These are phyloP conservation scores for Oscarella lobularis DNA, from an alignment of 37 sponge, comb jelly and placozoan species.

Conservation along the genomic window DNA sequence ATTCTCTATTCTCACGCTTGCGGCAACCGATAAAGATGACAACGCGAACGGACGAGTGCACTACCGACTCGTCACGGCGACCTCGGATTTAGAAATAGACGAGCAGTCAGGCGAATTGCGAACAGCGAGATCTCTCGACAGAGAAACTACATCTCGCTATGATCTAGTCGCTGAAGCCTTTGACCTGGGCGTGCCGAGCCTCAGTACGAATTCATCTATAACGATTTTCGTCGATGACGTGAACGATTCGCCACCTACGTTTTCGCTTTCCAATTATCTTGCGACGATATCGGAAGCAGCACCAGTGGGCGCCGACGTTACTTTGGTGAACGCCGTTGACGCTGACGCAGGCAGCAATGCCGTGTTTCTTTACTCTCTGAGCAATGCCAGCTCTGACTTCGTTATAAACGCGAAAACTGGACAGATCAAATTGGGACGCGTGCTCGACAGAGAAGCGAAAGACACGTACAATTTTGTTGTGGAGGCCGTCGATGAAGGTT, in stretches of 20 bases:
- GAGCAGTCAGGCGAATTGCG: background rate
- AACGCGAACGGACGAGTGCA: background rate
- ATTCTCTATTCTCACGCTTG: conserved; percentile 14
- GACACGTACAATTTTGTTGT: background rate
- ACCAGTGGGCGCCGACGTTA: background rate
- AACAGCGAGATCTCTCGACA: background rate
- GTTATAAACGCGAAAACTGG: background rate
- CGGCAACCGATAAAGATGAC: conserved; percentile 33
- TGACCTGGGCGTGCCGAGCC: conserved; percentile 35
- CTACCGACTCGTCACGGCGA: background rate
- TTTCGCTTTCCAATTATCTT: background rate
- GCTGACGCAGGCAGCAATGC: background rate
- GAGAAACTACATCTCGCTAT: background rate
- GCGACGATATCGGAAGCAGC: background rate
- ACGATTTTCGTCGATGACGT: background rate
- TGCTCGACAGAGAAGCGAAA: background rate
- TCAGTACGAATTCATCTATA: conserved; percentile 16
- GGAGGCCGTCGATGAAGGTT: background rate
- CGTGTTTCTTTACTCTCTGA: background rate
- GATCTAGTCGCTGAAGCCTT: background rate
- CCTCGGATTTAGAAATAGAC: background rate
- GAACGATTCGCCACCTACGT: background rate
- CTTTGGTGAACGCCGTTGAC: background rate
- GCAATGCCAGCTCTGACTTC: background rate
- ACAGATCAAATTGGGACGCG: background rate